Evolutionary conservation across 2,113 vertebrate species (phyloP).

Genomic region (Panthera leo): DNA sequence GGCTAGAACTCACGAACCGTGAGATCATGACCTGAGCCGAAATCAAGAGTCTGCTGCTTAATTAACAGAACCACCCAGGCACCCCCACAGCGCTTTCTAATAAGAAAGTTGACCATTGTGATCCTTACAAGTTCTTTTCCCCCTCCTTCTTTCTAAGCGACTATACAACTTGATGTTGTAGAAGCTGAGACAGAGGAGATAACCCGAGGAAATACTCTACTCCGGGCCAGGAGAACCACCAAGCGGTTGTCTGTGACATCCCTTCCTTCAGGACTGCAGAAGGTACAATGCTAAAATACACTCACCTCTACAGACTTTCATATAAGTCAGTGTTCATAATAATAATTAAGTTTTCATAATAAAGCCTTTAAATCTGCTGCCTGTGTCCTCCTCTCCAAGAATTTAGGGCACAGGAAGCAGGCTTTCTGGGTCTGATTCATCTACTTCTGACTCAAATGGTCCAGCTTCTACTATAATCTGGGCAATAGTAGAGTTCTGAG

Average conservation of each 20-base stretch:
- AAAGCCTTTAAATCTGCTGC: not conserved
- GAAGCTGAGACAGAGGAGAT: conserved; percentile 78
- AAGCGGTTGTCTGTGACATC: conserved; percentile 76
- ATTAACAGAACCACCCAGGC: too few species aligned
- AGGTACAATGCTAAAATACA: conserved; percentile 64
- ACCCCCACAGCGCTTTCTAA: not conserved
- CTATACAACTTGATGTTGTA: conserved; percentile 78
- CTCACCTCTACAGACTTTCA: not conserved
- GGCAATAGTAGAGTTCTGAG: not conserved
- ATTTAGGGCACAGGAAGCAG: not conserved
- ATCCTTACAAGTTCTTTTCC: not conserved
- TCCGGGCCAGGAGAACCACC: conserved; percentile 73
- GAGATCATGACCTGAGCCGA: too few species aligned
- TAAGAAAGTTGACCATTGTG: not conserved
- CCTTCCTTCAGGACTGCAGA: conserved; percentile 71
- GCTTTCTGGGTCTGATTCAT: not conserved
- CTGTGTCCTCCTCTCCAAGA: not conserved
- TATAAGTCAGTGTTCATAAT: not conserved
- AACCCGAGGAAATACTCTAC: conserved; percentile 36
- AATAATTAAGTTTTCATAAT: not conserved
- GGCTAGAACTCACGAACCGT: too few species aligned
- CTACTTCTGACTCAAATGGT: not conserved
- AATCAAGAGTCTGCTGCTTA: too few species aligned
- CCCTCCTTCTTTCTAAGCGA: conserved; percentile 52
- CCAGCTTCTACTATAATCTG: not conserved